Base-by-base conservation (phyloP, 2,113 vertebrate genomes). In the Micromys minutus region DNA sequence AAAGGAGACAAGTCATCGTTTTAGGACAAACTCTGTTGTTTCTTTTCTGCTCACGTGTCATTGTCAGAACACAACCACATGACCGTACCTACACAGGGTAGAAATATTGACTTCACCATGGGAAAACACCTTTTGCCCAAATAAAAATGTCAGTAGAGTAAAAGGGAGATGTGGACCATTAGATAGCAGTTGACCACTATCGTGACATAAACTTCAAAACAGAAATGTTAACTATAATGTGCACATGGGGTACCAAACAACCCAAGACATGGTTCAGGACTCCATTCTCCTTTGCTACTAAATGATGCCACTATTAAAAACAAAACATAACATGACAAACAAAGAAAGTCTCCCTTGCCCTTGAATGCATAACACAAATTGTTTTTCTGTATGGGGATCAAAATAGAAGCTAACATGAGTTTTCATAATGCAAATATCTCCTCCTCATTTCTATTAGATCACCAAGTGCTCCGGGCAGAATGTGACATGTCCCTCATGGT, bases 381-480 rank as follows among this genome's bases (percentile, higher is more conserved):
- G 47, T 47, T 71, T 71, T 57, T 52, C n/a, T 89, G 67, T 92
- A 36, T 76, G 36, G 52, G 15, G 26, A 8, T 22, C 65, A 63
- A 24, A 74, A 8, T 55, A 22, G 57, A 95, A 61, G 21, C 52
- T 7, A 74, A 65, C 5, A 75, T 16, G 76, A 87, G 31, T 85
- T 96, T 96, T 75, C 75, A 52, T 50, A 87, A 89, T 31, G 17
- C 39, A 94, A 77, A 91, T 86, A 86, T 72, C 71, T 76, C 42
- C 42, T 95, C 45, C 84, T 59, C 31, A 77, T 63, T 65, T 93
- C 36, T 22, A 13, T 59, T 59, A 39, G 67, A 29, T 75, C 84
- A 69, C 85, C 16, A 80, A 71, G n/a, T 71, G 26, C 39, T 69
- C 3, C 39, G n/a, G 47, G 36, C 80, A n/a, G 19, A 50, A 39